Conservation (phyloP, 2,797 vertebrate species). For the Buphagus erythrorhynchus region DNA sequence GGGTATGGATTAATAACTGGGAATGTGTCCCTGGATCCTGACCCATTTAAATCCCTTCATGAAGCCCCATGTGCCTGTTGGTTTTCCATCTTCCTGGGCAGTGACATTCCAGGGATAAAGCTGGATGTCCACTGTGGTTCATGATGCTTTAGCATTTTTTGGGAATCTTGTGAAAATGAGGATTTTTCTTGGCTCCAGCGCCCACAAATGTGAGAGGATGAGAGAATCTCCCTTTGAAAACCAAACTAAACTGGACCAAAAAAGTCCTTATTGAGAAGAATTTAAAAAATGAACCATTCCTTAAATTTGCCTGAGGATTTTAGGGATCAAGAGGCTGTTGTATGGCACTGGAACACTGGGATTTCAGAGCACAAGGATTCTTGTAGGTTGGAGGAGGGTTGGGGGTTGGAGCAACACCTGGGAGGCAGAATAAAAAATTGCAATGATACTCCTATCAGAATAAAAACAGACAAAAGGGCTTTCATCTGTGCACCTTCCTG, state of each 20-base stretch:
- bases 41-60: background rate
- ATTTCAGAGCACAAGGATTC: background rate
- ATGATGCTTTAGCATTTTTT: background rate
- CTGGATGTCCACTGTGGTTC: background rate
- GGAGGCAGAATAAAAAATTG: background rate
- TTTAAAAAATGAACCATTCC: background rate
- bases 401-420: background rate
- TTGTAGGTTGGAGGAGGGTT: background rate
- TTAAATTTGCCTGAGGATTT: background rate
- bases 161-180: background rate
- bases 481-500: background rate
- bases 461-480: background rate
- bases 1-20: background rate
- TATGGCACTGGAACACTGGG: background rate
- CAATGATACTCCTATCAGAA: background rate
- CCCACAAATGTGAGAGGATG: background rate
- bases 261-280: background rate
- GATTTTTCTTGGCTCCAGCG: background rate
- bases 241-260: background rate
- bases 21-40: background rate
- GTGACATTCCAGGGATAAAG: background rate
- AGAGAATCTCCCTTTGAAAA: background rate
- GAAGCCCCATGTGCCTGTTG: background rate
- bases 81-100: background rate
- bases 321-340: background rate